Conservation (phyloP, 2,113 vertebrate genomes). For the Perca flavescens region DNA sequence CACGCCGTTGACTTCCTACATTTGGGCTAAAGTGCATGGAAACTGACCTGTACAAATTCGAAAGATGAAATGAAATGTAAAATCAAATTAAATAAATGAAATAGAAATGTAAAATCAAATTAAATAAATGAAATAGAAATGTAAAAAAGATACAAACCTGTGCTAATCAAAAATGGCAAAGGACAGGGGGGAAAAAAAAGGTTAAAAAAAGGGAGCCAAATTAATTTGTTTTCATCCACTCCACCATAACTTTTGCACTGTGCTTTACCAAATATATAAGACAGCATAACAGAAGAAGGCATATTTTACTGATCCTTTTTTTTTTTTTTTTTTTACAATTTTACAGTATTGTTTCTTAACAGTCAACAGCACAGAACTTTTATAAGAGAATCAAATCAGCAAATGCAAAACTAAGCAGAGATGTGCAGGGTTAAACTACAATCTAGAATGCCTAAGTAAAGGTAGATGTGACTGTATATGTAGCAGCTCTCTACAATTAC, state of each 20-base stretch:
- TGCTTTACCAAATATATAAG: not conserved
- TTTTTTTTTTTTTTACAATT: too few species aligned
- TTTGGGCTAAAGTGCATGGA: not conserved
- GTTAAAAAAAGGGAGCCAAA: not conserved
- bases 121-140: not conserved
- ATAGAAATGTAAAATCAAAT: not conserved
- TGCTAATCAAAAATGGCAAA: not conserved
- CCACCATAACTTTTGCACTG: not conserved
- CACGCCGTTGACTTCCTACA: slow-evolving; percentile 3
- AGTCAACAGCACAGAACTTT: not conserved
- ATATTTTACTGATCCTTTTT: not conserved
- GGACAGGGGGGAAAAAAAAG: not conserved
- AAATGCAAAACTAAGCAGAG: not conserved
- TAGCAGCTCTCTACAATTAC: not conserved
- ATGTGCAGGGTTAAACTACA: not conserved
- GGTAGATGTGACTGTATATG: not conserved
- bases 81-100: not conserved
- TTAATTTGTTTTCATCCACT: not conserved
- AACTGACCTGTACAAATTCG: not conserved
- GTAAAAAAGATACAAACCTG: not conserved
- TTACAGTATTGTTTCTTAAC: not conserved
- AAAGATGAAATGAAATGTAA: slow-evolving; percentile 3
- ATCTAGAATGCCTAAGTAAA: not conserved
- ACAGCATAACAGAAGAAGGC: not conserved
- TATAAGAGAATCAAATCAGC: not conserved